Conservation (phyloP, 2,113 vertebrate genomes). For the Phodopus roborovskii region DNA sequence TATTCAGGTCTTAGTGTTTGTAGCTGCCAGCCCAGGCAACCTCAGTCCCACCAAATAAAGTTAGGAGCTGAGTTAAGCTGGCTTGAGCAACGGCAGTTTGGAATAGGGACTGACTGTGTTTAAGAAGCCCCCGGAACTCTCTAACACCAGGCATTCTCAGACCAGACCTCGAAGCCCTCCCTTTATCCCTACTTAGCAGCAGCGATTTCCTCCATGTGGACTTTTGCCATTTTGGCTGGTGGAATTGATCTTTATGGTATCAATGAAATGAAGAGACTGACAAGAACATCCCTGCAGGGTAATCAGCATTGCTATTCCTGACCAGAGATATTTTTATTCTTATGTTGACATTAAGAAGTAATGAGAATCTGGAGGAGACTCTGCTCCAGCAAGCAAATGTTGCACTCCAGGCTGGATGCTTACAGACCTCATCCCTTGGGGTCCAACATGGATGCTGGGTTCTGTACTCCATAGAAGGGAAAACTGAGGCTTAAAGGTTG, state of each 20-base stretch:
- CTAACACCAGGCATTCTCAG: not conserved
- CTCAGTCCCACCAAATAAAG: not conserved
- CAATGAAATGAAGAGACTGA: not conserved
- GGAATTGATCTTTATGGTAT: not conserved
- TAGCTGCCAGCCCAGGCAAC: not conserved
- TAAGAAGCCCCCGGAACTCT: not conserved
- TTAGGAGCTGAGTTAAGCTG: not conserved
- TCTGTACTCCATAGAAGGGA: not conserved
- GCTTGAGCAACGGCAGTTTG: not conserved
- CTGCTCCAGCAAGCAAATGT: not conserved
- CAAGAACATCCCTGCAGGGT: not conserved
- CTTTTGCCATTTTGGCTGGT: not conserved
- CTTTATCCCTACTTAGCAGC: not conserved
- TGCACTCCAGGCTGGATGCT: not conserved
- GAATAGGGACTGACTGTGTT: not conserved
- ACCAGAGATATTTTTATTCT: constrained; percentile 6
- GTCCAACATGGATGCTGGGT: not conserved
- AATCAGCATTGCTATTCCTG: not conserved
- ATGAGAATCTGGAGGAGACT: not conserved
- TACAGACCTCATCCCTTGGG: not conserved
- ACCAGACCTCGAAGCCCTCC: not conserved
- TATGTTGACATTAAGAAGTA: not conserved
- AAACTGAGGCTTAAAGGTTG: not conserved
- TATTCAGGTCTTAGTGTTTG: not conserved
- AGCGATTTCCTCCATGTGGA: not conserved